These are phyloP conservation scores for Cosmopolites sordidus DNA, from an alignment of 2,888 invertebrate species.

Conservation along the genomic window DNA sequence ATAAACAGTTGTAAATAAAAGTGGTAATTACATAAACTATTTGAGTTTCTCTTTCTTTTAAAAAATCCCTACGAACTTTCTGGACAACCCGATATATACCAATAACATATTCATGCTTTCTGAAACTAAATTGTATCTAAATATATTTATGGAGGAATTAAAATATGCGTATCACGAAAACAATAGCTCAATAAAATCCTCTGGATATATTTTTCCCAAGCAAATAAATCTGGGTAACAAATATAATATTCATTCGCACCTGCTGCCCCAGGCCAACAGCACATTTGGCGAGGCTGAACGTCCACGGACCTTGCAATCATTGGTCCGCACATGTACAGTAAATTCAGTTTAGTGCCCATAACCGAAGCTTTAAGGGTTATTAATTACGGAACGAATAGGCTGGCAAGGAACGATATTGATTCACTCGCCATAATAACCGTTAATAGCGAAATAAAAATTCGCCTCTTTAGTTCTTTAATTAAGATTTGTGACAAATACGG, in stretches of 20 bases:
- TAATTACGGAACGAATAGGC: conserved; percentile 16
- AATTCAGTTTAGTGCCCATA: conserved; percentile 23
- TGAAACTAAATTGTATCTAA: too few species aligned
- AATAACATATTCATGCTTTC: too few species aligned
- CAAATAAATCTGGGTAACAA: conserved; percentile 13
- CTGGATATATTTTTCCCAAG: not conserved
- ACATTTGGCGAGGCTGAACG: conserved; percentile 13
- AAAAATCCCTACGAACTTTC: too few species aligned
- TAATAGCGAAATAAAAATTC: not conserved
- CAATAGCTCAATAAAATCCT: not conserved
- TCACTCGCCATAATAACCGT: not conserved
- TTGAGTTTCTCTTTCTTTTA: too few species aligned
- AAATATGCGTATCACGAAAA: too few species aligned
- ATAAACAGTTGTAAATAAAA: too few species aligned
- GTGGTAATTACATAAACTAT: too few species aligned
- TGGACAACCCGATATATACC: too few species aligned
- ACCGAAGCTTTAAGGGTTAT: conserved; percentile 19
- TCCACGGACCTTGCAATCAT: conserved; percentile 14
- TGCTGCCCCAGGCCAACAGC: conserved; percentile 14
- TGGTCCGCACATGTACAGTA: conserved; percentile 21
- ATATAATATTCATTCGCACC: conserved; percentile 25
- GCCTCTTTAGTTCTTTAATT: too few species aligned
- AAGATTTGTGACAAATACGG: too few species aligned
- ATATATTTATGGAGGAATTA: too few species aligned
- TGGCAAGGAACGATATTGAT: conserved; percentile 3